A percentile compares a stretch with the other conserved stretches of the same genome.
Conservation (phyloP, 2,888 invertebrate species). For the Calephelis perditalis region DNA sequence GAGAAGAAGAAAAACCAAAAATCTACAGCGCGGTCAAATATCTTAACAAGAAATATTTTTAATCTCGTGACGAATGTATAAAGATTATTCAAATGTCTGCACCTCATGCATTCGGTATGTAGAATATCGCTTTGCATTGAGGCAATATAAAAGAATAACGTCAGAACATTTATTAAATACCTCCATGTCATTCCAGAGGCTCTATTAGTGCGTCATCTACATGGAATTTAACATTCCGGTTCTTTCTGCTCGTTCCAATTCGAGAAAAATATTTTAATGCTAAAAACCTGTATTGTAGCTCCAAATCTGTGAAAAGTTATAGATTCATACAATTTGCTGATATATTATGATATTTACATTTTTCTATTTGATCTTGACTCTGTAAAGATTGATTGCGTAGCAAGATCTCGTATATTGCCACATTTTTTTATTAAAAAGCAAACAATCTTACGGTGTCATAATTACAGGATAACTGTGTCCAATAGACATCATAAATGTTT, state of each 20-base stretch:
- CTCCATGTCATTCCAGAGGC: conserved; percentile 18
- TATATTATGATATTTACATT: no score
- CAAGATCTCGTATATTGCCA: no score
- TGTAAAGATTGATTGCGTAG: no score
- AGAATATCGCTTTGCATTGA: conserved; percentile 3
- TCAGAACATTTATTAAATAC: conserved; percentile 22
- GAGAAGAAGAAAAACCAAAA: no score
- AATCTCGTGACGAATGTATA: background rate
- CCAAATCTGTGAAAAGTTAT: background rate
- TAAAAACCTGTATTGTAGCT: conserved; percentile 11
- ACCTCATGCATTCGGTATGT: conserved; percentile 2
- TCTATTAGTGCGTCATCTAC: conserved; percentile 22
- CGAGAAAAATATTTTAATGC: conserved; percentile 10
- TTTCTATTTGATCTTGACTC: no score
- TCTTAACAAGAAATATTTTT: background rate
- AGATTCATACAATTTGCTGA: no score
- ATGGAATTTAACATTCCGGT: conserved; percentile 19
- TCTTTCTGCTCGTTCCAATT: conserved; percentile 4
- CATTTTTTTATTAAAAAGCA: no score
- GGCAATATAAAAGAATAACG: conserved; percentile 22
- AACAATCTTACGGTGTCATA: no score
- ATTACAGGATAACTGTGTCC: no score
- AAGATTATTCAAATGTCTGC: conserved; percentile 2
- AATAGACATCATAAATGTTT: no score
- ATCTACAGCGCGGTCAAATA: background rate